Evolutionary conservation across 2,888 invertebrate genomes (phyloP), one percentile per base, ranked within the genome.

Genomic region (Muscina levida): DNA sequence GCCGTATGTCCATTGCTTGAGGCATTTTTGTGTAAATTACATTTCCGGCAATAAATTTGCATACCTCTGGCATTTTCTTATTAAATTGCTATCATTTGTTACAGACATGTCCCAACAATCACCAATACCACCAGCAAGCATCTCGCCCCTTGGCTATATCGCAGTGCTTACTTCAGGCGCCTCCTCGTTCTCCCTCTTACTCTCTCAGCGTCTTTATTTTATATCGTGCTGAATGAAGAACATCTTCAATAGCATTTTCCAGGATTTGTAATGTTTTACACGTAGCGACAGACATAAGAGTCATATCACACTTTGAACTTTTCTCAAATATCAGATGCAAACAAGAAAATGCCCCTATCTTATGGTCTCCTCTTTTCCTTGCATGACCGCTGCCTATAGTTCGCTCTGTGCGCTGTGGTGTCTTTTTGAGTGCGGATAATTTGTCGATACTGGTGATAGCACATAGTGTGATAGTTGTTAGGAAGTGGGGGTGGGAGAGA

Each of bases 31-130:
- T 86, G 88, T 89, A 89, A 89, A 89, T 89, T 89, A 89, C 89
- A 89, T 89, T 89, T 89, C 90, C 89, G 89, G 89, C 88, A 88
- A 89, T 89, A 89, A 89, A 89, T 89, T 89, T 89, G 88, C 88
- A 89, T 89, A 88, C 88, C 88, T 88, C 86, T 88, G 87, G 87
- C 87, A 86, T 88, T 62, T 57, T 59, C 86, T 86, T 86, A 87
- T 87, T 88, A 88, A 88, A 88, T 88, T 88, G 89, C 89, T 89
- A 85, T 88, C 87, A 87, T 88, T 88, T 85, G 85, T 86, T 85
- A 85, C 83, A 84, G 84, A 83, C 83, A 83, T 85, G 82, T 83
- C 39, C 72, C 70, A 59, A 57, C 46, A 48, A 57, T 67, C 70
- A 46, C 65, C 82, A 81, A 70, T 73, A 71, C 71, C 13, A 24